Evolutionary conservation across 2,797 vertebrate genomes (phyloP), one percentile per base, ranked within the genome.

Genomic region (Steatocranus sp.): DNA sequence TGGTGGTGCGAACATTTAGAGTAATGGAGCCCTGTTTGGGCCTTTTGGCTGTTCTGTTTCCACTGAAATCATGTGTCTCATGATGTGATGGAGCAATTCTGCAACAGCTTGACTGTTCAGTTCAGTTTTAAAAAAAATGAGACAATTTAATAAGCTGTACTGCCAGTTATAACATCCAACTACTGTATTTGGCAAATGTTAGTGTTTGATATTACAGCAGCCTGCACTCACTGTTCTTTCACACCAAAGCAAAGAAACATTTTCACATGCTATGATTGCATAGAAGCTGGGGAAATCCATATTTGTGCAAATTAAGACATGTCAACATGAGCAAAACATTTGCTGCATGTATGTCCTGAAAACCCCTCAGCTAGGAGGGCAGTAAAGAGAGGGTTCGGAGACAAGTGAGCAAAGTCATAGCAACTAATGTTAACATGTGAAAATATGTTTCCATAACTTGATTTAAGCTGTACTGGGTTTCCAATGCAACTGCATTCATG

Each of bases 341-440:
- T 11, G 38, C 14, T 43, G 5, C 38, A 7, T 68, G 63, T 43
- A 14, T 25, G 32, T 63, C 11, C 32, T 12, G 63, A 17, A 17
- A 43, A 68, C 20, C 38, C 36, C 10, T 0, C 6, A 17, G 20
- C 63, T 41, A 3, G 14, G 38, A 0, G 9, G 23, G 12, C 20
- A 43, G 36, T 0, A 25, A 10, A 11, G 27, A 32, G 8, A 17
- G 5, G 14, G 53, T 8, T 27, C 23, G 1, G 2, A 56, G 25
- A 30, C 12, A 58, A 32, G 56, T 2, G 36, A 38, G 2, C 63
- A 68, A 68, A 68, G 20, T 43, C 36, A 63, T 38, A 63, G 58
- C 18, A 17, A 0, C 14, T 7, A 41, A 25, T 43, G 20, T 68
- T 43, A 68, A 10, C 5, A 10, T 11, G 63, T 43, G n/a, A 68